These are phyloP conservation scores for Marcusenius ussheri DNA, from an alignment of 2,113 vertebrate species.

Conservation along the genomic window DNA sequence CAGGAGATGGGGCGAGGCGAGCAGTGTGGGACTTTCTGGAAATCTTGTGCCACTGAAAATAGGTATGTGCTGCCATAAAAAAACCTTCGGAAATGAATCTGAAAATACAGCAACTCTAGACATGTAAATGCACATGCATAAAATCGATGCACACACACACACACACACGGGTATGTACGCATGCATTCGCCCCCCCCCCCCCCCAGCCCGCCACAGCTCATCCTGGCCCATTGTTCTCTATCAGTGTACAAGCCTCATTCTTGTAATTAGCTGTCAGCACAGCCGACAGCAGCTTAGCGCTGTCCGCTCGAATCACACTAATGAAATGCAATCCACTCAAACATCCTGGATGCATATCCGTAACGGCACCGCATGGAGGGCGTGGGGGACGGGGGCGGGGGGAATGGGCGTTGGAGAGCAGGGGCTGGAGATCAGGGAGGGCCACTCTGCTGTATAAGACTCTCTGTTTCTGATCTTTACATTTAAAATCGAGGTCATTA, in stretches of 20 bases:
- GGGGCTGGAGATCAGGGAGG: constrained; percentile 3
- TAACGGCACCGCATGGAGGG: constrained; percentile 71
- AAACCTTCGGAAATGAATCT: not conserved
- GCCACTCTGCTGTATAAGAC: constrained; percentile 42
- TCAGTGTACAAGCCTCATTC: constrained; percentile 83
- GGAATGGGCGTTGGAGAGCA: not conserved
- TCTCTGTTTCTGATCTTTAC: constrained; percentile 59
- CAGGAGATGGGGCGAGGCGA: not conserved
- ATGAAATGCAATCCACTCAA: constrained; percentile 93
- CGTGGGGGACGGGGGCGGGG: not conserved
- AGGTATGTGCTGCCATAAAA: not conserved
- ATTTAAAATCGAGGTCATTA: constrained; percentile 73
- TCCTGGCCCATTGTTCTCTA: constrained; percentile 83
- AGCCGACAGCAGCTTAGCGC: constrained; percentile 89
- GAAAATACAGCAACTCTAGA: not conserved
- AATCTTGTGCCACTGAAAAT: not conserved
- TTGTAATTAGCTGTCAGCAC: constrained; percentile 98
- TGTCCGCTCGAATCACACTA: constrained; percentile 95
- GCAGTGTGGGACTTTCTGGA: constrained; percentile 13
- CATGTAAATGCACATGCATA: not conserved
- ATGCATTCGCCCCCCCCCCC: constrained; percentile 25
- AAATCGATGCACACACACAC: not conserved
- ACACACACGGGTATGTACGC: not conserved
- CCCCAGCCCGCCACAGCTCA: constrained; percentile 53
- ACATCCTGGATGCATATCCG: constrained; percentile 86